These are phyloP conservation scores for Megalops cyprinoides DNA, from an alignment of 2,797 vertebrate genomes.

Conservation along the genomic window DNA sequence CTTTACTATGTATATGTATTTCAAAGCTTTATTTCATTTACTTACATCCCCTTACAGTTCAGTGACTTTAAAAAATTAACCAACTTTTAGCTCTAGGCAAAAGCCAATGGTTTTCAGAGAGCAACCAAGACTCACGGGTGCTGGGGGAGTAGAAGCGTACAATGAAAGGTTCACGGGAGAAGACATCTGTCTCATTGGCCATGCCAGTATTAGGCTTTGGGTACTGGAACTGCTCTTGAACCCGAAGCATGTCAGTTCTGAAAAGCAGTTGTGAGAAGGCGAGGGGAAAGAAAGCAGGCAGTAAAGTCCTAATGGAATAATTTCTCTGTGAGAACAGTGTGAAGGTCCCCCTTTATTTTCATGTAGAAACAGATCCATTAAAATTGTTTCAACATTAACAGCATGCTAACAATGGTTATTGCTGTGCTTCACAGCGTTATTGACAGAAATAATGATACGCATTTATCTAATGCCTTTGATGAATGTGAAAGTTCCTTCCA, in stretches of 20 bases:
- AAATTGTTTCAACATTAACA: no score
- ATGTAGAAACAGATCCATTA: no score
- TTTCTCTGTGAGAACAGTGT: no score
- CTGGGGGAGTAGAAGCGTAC: slow-evolving; percentile 71
- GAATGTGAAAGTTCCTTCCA: no score
- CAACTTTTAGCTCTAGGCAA: background rate
- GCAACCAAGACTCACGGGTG: slow-evolving; percentile 65
- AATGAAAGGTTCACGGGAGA: slow-evolving; percentile 79
- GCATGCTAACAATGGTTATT: no score
- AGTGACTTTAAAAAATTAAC: background rate
- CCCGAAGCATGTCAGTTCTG: slow-evolving; percentile 73
- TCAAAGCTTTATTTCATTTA: background rate
- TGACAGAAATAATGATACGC: no score
- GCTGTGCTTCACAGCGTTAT: no score
- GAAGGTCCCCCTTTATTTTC: no score
- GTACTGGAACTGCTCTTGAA: slow-evolving; percentile 74
- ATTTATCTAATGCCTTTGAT: no score
- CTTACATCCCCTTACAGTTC: background rate
- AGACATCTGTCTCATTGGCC: slow-evolving; percentile 62
- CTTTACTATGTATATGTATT: background rate
- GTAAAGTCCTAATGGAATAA: no score
- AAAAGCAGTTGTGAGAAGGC: background rate
- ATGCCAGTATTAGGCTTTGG: slow-evolving; percentile 55
- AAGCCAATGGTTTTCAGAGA: no score
- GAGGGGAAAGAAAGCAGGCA: no score